phyloP scores from a whole-genome alignment of 2,888 invertebrate genomes.

The Cryptophagus acutangulus region DNA sequence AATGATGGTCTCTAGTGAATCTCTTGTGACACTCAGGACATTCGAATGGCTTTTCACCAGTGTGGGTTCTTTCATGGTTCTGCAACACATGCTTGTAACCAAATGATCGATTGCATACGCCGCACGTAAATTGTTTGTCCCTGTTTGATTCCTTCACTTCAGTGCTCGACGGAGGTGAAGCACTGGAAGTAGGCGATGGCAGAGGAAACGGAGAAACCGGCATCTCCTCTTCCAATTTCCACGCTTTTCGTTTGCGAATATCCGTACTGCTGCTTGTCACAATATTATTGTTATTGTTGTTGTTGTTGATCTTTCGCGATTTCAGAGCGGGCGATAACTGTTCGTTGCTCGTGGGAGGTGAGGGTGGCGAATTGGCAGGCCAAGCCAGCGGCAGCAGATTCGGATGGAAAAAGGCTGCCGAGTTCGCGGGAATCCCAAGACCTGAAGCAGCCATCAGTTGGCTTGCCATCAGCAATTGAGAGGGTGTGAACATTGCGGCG shows the following conservation, averaged over 20 bases:
- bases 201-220: constrained; percentile 42
- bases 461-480: constrained; percentile 51
- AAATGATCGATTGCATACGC: constrained; percentile 81
- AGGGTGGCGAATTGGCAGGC: constrained; percentile 51
- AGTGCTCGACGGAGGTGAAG: constrained; percentile 50
- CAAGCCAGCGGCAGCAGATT: constrained; percentile 56
- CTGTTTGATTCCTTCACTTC: constrained; percentile 43
- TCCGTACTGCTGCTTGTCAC: constrained; percentile 48
- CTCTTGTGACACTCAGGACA: constrained; percentile 87
- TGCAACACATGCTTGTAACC: constrained; percentile 93
- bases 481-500: constrained; percentile 49
- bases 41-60: constrained; percentile 91
- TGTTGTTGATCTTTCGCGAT: constrained; percentile 40
- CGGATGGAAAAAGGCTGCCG: constrained; percentile 59
- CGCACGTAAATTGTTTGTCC: constrained; percentile 85
- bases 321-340: constrained; percentile 44
- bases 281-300: constrained; percentile 45
- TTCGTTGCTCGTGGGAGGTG: constrained; percentile 48
- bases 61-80: constrained; percentile 91
- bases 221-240: constrained; percentile 37
- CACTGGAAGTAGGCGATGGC: constrained; percentile 54
- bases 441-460: constrained; percentile 54
- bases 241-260: constrained; percentile 32
- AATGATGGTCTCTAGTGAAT: constrained; percentile 88
- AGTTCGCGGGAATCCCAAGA: constrained; percentile 54